phyloP scores from a whole-genome alignment of 2,888 invertebrate genomes.

The Microctonus aethiopoides region DNA sequence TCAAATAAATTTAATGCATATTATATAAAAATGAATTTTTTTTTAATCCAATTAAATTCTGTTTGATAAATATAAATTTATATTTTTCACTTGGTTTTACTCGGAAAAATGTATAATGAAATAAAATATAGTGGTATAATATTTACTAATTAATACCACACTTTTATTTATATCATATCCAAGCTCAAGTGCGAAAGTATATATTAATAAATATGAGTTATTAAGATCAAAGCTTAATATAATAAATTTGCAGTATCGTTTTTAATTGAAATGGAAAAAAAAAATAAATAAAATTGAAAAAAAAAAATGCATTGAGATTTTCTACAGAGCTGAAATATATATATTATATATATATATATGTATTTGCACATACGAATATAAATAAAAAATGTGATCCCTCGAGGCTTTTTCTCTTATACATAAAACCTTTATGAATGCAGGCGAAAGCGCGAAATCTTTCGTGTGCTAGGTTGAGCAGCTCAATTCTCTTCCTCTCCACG shows the following conservation, averaged over 20 bases:
- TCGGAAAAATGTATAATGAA: too few species aligned
- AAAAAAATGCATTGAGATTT: not conserved
- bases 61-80: too few species aligned
- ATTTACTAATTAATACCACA: too few species aligned
- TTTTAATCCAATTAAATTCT: too few species aligned
- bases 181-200: too few species aligned
- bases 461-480: slow-evolving; percentile 43
- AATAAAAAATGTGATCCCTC: slow-evolving; percentile 3
- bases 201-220: not conserved
- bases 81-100: too few species aligned
- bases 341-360: not conserved
- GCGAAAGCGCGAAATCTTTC: slow-evolving; percentile 46
- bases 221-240: not conserved
- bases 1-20: not conserved
- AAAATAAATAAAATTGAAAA: too few species aligned
- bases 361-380: too few species aligned
- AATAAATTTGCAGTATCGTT: not conserved
- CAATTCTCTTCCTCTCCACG: slow-evolving; percentile 44
- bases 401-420: slow-evolving; percentile 21
- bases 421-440: slow-evolving; percentile 29
- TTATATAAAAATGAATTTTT: too few species aligned
- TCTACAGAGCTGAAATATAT: not conserved
- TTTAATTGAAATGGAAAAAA: not conserved
- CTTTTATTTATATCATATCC: too few species aligned
- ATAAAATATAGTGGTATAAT: too few species aligned